Conservation (phyloP, 2,113 vertebrate species). For the Cynocephalus volans region DNA sequence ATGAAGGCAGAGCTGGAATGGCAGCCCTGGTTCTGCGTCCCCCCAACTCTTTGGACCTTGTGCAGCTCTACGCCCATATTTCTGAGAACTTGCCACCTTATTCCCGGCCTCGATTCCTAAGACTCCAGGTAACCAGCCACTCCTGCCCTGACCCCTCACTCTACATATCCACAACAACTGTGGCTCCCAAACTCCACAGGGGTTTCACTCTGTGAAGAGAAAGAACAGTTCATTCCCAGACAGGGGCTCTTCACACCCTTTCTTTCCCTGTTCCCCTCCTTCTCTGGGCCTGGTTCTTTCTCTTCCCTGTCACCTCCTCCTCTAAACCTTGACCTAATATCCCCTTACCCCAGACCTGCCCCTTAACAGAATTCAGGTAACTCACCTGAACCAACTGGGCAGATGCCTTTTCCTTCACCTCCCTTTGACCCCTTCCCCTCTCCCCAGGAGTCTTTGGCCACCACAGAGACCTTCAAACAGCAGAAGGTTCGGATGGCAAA, state of each 20-base stretch:
- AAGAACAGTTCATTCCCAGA: neutral
- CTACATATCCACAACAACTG: conserved; percentile 71
- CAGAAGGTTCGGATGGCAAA: conserved; percentile 91
- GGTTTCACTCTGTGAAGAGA: neutral
- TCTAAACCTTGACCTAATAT: neutral
- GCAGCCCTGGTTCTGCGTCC: conserved; percentile 91
- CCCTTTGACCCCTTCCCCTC: no score
- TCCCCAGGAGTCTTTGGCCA: conserved; percentile 89
- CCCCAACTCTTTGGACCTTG: conserved; percentile 86
- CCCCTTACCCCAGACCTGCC: neutral
- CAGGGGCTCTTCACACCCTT: fast-evolving
- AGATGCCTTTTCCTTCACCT: neutral
- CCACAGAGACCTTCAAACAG: conserved; percentile 94
- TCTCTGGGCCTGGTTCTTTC: neutral
- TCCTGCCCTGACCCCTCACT: conserved; percentile 65
- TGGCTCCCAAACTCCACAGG: neutral
- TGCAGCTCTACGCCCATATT: conserved; percentile 87
- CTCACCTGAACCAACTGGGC: neutral
- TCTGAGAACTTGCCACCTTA: conserved; percentile 89
- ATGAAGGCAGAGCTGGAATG: conserved; percentile 94
- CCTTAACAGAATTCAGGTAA: neutral
- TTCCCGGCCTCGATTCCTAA: conserved; percentile 84
- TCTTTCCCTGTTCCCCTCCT: neutral
- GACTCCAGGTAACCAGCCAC: conserved; percentile 81
- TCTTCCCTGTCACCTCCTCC: neutral